phyloP scores from a whole-genome alignment of 1,140 invertebrate species.

The Aphis craccivora region DNA sequence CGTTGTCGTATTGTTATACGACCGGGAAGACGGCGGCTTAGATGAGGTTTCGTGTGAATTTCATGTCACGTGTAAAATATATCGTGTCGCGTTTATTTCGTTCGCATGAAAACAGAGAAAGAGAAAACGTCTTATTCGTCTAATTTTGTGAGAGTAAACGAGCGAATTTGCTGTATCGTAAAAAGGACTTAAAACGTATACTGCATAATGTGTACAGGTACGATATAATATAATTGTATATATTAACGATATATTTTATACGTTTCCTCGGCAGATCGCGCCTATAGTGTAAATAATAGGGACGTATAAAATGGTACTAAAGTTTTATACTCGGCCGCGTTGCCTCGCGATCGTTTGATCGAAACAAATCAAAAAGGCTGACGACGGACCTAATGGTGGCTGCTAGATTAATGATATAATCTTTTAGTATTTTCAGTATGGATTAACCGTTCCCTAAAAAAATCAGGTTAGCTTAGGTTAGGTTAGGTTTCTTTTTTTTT shows the following conservation, averaged over 20 bases:
- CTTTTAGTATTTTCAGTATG: not conserved
- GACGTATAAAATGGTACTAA: not conserved
- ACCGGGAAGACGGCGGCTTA: not conserved
- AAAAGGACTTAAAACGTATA: not conserved
- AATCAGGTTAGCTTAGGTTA: not conserved
- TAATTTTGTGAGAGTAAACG: not conserved
- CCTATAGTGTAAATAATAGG: not conserved
- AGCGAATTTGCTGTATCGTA: conserved; percentile 3
- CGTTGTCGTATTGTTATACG: not conserved
- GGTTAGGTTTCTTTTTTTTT: no score
- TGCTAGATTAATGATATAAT: not conserved
- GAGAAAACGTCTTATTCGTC: not conserved
- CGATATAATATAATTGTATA: conserved; percentile 20
- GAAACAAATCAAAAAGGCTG: not conserved
- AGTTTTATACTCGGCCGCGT: not conserved
- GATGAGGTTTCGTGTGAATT: conserved; percentile 7
- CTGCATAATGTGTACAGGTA: not conserved
- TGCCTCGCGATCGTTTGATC: not conserved
- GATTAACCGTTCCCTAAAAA: not conserved
- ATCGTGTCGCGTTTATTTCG: not conserved
- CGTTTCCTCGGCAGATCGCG: not conserved
- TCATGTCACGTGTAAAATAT: not conserved
- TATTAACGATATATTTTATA: not conserved
- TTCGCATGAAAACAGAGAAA: not conserved
- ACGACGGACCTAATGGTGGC: not conserved